Base-by-base conservation (phyloP, 2,888 invertebrate species). In the Lottia scabra region DNA sequence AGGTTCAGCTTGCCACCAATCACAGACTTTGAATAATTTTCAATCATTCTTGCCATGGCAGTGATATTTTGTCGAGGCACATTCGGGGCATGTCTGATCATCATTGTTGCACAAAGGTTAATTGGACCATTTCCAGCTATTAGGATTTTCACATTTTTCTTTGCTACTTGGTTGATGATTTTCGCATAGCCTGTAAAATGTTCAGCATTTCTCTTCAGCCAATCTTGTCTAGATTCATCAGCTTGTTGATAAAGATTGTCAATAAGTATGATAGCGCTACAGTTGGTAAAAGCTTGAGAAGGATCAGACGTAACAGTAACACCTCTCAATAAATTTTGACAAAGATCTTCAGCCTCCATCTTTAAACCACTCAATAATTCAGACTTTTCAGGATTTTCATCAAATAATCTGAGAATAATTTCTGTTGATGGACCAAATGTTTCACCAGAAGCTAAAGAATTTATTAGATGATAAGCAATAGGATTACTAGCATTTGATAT, bases 281-380 rank as follows among this genome's bases (percentile, higher is more conserved):
- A 85, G 72, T 84, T 81, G 67, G 70, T 77, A 72, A 89, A 88
- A 10, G 88, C 87, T 30, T 78, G 73, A 10, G 72, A 67, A 8
- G 78, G 48, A 71, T 85, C 80, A 10, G 81, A 72, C 16, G 82
- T 81, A 8, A 86, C 76, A 44, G 72, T 71, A 12, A 85, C 78
- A 23, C 80, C 83, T 63, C 84, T 68, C 12, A 88, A 71, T 13
- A 85, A 75, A 23, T 80, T 80, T 67, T 79, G 74, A 5, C 87
- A 84, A 67, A 89, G 71, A 75, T 89, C 88, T 48, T 78, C 72
- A 15, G 80, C 77, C 71, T 89, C 89, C 87, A 89, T 87, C 66
- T 81, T 77, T 10, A 87, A 66, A 3, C 87, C 87, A 44, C 79
- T 74, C 46, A 89, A 71, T 19, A 64, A 56, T 38, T 80, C 81